Evolutionary conservation across 2,888 invertebrate species (phyloP).

Genomic region (Eupithecia insigniata): DNA sequence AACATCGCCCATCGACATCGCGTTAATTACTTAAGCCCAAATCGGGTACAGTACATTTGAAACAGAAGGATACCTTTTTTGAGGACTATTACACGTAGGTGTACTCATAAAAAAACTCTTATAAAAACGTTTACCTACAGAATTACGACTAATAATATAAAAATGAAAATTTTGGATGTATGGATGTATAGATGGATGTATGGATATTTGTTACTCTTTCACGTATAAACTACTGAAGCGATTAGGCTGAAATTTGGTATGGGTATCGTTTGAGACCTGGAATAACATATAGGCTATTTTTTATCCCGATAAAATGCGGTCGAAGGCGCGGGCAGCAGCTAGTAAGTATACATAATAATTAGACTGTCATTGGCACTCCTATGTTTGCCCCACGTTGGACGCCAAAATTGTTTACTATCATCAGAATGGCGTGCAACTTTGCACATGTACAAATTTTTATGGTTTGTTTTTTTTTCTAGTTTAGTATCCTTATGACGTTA

Average conservation of each 20-base stretch:
- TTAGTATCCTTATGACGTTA: neutral
- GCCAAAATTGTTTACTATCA: neutral
- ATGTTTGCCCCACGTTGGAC: neutral
- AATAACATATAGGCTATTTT: too few relatives aligned
- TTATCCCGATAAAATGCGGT: too few relatives aligned
- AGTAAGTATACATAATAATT: too few relatives aligned
- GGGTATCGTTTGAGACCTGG: too few relatives aligned
- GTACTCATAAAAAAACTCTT: neutral
- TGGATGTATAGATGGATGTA: too few relatives aligned
- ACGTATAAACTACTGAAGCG: too few relatives aligned
- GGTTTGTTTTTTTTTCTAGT: neutral
- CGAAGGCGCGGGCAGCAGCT: too few relatives aligned
- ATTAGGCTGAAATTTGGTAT: too few relatives aligned
- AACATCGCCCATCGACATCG: slow-evolving; percentile 66
- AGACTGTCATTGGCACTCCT: neutral
- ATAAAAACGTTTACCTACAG: too few relatives aligned
- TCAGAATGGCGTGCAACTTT: neutral
- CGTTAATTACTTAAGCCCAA: slow-evolving; percentile 74
- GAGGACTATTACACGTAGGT: neutral
- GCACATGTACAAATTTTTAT: neutral
- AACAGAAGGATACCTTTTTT: slow-evolving; percentile 21
- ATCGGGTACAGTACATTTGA: slow-evolving; percentile 45
- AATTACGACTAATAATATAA: too few relatives aligned
- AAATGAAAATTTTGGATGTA: too few relatives aligned
- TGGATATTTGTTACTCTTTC: too few relatives aligned